These are phyloP conservation scores for Lochmaea crataegi DNA, from an alignment of 2,888 invertebrate species.

Conservation along the genomic window DNA sequence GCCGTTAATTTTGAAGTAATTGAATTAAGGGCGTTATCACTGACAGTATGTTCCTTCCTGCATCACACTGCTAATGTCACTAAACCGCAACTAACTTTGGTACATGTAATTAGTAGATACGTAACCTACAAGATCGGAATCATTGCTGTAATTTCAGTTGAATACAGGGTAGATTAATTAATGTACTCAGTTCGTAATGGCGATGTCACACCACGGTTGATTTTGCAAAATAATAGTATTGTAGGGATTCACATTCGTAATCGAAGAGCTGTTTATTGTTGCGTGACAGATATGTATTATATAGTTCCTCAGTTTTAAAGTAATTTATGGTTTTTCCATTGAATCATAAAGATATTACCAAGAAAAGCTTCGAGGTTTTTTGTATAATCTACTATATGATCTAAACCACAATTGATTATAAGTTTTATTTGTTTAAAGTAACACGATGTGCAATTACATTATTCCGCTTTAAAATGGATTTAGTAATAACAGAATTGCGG, in stretches of 20 bases:
- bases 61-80: constrained; percentile 5
- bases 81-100: constrained; percentile 1
- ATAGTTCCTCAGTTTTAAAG: too few species aligned
- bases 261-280: constrained; percentile 1
- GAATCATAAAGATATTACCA: too few species aligned
- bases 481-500: too few species aligned
- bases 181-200: background rate
- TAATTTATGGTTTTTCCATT: too few species aligned
- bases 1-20: constrained; percentile 10
- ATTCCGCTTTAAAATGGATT: background rate
- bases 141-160: constrained; percentile 4
- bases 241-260: background rate
- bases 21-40: constrained; percentile 2
- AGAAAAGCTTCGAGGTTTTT: too few species aligned
- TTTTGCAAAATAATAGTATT: constrained; percentile 2
- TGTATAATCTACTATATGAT: too few species aligned
- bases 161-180: constrained; percentile 5
- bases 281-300: background rate
- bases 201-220: background rate
- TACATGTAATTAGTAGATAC: constrained; percentile 11
- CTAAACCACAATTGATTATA: too few species aligned
- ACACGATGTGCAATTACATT: background rate
- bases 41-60: constrained; percentile 10
- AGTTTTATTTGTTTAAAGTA: too few species aligned
- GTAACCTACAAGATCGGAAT: background rate